A percentile compares a stretch with the other conserved stretches of the same genome.
Conservation (phyloP, 2,113 vertebrate genomes). For the Varanus salvator region DNA sequence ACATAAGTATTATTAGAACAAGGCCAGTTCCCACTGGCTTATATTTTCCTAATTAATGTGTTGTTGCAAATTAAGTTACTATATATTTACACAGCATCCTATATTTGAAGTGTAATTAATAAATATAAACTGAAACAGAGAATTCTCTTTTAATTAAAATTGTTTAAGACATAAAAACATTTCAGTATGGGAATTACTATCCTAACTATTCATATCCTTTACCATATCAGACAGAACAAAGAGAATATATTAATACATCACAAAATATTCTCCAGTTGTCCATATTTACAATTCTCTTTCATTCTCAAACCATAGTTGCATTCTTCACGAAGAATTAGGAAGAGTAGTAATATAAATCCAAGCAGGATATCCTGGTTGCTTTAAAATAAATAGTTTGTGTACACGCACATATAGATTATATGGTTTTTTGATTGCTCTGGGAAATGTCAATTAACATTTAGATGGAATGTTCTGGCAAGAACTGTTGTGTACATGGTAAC, state of each 20-base stretch:
- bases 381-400: background rate
- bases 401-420: background rate
- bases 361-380: background rate
- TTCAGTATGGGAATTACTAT: background rate
- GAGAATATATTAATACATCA: no score
- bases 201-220: background rate
- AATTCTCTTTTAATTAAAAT: background rate
- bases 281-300: background rate
- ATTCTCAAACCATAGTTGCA: background rate
- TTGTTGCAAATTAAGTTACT: no score
- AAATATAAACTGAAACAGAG: background rate
- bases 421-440: background rate
- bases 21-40: background rate
- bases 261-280: background rate
- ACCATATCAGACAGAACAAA: no score
- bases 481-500: background rate
- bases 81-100: background rate
- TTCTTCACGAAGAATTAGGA: background rate
- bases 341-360: background rate
- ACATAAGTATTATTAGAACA: background rate
- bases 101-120: background rate
- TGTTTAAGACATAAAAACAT: background rate
- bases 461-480: background rate
- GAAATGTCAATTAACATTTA: background rate
- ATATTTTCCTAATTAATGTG: no score